Evolutionary conservation across 2,797 vertebrate genomes (phyloP).

Genomic region (Argya squamiceps): DNA sequence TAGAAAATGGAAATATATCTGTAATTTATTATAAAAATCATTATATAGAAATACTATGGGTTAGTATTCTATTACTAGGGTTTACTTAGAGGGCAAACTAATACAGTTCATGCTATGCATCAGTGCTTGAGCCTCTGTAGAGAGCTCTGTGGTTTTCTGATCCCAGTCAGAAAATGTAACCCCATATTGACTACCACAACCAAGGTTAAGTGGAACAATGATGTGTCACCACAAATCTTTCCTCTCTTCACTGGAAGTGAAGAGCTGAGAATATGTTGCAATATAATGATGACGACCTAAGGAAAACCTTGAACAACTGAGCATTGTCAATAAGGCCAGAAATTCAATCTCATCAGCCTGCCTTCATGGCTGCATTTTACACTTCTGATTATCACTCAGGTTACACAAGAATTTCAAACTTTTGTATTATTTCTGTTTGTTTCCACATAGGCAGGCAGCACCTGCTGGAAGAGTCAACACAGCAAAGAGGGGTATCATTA

Average conservation of each 20-base stretch:
- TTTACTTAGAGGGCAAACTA: neutral
- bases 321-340: neutral
- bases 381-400: neutral
- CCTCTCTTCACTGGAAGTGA: neutral
- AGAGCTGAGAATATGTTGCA: neutral
- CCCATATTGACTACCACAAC: neutral
- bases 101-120: fast-evolving
- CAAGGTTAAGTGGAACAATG: neutral
- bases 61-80: neutral
- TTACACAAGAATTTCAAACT: neutral
- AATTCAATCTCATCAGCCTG: neutral
- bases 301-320: neutral
- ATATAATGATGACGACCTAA: neutral
- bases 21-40: no score
- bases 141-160: neutral
- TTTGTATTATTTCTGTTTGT: neutral
- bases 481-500: neutral
- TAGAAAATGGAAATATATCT: neutral
- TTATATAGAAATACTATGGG: neutral
- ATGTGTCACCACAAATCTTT: neutral
- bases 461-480: neutral
- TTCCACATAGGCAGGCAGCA: neutral
- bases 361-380: neutral
- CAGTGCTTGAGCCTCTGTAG: neutral
- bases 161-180: neutral